Conservation (phyloP, 2,888 invertebrate genomes). For the Meteorus cinctellus region DNA sequence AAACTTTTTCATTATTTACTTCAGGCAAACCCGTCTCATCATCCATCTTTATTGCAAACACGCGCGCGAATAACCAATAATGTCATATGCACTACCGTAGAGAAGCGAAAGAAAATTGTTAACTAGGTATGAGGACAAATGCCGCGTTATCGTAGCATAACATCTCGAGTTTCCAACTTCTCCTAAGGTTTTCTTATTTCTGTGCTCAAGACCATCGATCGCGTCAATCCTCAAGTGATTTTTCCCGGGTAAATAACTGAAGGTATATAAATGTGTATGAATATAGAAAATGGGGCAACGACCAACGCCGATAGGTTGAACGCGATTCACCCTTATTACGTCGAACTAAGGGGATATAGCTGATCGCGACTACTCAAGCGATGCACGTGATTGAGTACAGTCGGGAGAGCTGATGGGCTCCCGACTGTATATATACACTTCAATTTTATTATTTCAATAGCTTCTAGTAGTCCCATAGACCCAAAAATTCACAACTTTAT, state of each 20-base stretch:
- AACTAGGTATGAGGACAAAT: background rate
- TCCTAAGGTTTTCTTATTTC: background rate
- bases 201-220: background rate
- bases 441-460: conserved; percentile 10
- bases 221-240: background rate
- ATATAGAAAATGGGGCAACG: conserved; percentile 20
- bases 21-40: background rate
- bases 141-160: background rate
- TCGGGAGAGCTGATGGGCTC: background rate
- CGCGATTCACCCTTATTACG: conserved; percentile 1
- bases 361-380: conserved; percentile 26
- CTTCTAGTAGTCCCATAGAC: background rate
- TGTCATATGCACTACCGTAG: background rate
- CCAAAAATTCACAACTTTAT: background rate
- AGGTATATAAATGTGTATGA: background rate
- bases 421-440: background rate
- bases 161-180: background rate
- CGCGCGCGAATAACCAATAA: background rate
- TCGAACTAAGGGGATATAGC: conserved; percentile 15
- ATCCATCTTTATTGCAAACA: background rate
- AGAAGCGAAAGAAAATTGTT: background rate
- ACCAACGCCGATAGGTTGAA: conserved; percentile 14
- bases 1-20: conserved; percentile 10
- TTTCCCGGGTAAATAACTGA: no score
- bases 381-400: conserved; percentile 32